Conservation (phyloP, 2,113 vertebrate genomes). For the Gadus macrocephalus region DNA sequence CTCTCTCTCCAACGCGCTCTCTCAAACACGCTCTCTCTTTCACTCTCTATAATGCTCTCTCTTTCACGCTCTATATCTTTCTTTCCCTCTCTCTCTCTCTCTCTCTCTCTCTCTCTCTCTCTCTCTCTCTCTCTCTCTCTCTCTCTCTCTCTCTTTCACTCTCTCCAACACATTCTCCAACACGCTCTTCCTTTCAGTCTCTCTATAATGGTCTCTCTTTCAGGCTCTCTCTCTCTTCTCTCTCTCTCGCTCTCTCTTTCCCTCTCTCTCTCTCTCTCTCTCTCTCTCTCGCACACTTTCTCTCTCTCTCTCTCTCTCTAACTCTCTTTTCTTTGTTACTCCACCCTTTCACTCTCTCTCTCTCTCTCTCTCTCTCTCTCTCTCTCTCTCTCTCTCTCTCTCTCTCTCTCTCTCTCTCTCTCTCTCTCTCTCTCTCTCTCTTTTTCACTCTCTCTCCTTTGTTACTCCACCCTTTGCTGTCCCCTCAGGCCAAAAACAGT, state of each 20-base stretch:
- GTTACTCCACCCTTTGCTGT: not conserved
- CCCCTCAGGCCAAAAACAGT: no score
- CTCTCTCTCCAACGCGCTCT: not conserved
- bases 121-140: not conserved
- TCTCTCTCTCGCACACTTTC: no score
- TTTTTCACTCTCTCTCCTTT: constrained; percentile 18
- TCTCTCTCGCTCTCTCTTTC: no score
- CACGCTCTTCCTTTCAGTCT: no score
- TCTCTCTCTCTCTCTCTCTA: not conserved
- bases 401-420: not conserved
- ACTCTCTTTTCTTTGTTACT: no score
- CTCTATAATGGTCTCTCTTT: no score
- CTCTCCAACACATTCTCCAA: no score
- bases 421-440: constrained; percentile 8
- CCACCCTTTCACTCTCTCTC: no score
- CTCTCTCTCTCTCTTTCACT: not conserved
- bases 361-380: not conserved
- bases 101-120: no score
- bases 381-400: not conserved
- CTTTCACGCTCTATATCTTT: not conserved
- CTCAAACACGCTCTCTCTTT: constrained; percentile 2
- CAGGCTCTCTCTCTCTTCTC: no score
- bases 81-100: not conserved
- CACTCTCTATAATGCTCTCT: constrained; percentile 4
- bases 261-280: no score